Evolutionary conservation across 2,888 invertebrate species (phyloP), one percentile per base, ranked within the genome.

Genomic region (Drosophila sordidapex): DNA sequence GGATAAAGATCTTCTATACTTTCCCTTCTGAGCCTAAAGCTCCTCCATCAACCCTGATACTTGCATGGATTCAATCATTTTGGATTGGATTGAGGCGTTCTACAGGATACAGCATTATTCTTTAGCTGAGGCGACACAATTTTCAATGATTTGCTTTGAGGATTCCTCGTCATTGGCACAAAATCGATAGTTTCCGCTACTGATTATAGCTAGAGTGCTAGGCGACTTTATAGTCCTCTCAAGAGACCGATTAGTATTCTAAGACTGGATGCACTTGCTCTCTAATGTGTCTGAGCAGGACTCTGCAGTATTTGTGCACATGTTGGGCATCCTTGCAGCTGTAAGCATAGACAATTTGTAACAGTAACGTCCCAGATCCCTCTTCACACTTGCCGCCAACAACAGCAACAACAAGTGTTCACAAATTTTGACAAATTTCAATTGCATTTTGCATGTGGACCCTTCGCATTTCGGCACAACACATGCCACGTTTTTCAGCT

Each of bases 391-490:
- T 85, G 72, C 63, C 66, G 29, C 46, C 33, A 46, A 25, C 46
- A 46, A 27, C 46, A 46, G 18, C 33, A 53, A 7, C 52, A 53
- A 53, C 35, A 53, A 25, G 82, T 79, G 81, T 63, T 49, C 60
- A 62, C 57, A 64, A 72, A 59, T 71, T 66, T 72, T 70, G 71
- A 71, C 70, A 83, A 76, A 69, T 77, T 58, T 86, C 76, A 81
- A 79, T 81, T 77, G 80, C 48, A 53, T 61, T 86, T 79, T 79
- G 82, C 79, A 77, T 81, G 68, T 70, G 83, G 83, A 67, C 58
- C 67, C 74, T 59, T 70, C 56, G 51, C 59, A 38, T 65, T 52
- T 46, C 63, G 73, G 64, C 60, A 51, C 52, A 57, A 59, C 83
- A 88, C 70, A 87, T 85, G 89, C 77, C 63, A 46, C 58, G 21